Conservation (phyloP, 2,888 invertebrate species). For the Dascillus cervinus region DNA sequence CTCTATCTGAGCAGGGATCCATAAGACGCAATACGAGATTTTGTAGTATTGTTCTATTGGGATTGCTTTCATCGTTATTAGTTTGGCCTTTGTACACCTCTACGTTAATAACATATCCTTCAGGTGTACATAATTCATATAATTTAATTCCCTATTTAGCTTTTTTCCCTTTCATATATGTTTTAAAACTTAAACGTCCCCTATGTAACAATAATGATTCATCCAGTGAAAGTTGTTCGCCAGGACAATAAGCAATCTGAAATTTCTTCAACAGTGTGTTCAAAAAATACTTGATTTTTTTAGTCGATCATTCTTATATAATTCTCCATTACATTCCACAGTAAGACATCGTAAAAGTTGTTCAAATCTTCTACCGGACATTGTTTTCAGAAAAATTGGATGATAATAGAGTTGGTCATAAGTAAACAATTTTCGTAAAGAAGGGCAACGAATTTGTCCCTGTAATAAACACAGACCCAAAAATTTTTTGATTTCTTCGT, state of each 20-base stretch:
- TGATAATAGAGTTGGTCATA: conserved; percentile 6
- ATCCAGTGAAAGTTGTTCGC: not conserved
- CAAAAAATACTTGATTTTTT: conserved; percentile 2
- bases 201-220: conserved; percentile 1
- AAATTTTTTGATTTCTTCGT: conserved; percentile 11
- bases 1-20: not conserved
- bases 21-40: conserved; percentile 1
- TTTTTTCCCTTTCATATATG: conserved; percentile 4
- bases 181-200: conserved; percentile 1
- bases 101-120: conserved; percentile 3
- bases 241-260: conserved; percentile 1
- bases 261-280: not conserved
- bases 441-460: conserved; percentile 9
- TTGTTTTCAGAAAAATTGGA: conserved; percentile 7
- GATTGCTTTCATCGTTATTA: too few species aligned
- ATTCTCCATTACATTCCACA: not conserved
- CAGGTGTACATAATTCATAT: conserved; percentile 1
- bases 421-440: conserved; percentile 8
- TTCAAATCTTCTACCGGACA: conserved; percentile 10
- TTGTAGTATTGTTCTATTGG: not conserved
- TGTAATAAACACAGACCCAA: conserved; percentile 13
- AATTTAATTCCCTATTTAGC: conserved; percentile 3
- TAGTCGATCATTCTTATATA: not conserved
- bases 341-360: conserved; percentile 8
- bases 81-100: conserved; percentile 4